These are phyloP conservation scores for Sylvia borin DNA, from an alignment of 2,797 vertebrate species.

Conservation along the genomic window DNA sequence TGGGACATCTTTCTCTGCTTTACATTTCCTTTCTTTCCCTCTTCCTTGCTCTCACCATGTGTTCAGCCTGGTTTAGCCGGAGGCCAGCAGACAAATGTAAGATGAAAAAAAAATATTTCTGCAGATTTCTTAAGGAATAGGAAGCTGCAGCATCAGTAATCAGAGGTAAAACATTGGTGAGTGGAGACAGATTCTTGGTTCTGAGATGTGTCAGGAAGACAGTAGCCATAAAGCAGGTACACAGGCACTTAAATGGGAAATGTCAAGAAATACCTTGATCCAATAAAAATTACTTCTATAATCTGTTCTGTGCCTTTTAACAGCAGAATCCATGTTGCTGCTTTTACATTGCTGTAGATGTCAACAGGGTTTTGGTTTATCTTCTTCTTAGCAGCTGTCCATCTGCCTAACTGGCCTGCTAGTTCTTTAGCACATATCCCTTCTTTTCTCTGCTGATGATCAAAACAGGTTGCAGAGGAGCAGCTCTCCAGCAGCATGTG, in stretches of 20 bases:
- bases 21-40: conserved; percentile 39
- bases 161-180: background rate
- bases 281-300: background rate
- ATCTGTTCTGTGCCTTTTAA: background rate
- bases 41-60: background rate
- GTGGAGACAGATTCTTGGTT: background rate
- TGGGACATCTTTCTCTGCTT: conserved; percentile 48
- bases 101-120: background rate
- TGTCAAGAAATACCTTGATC: background rate
- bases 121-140: conserved; percentile 10
- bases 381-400: background rate
- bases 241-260: background rate
- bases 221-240: background rate
- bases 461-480: background rate
- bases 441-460: background rate
- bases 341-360: background rate
- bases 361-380: background rate
- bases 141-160: background rate
- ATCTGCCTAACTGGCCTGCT: background rate
- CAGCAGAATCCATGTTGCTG: background rate
- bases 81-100: conserved; percentile 18
- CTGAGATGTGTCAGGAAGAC: background rate
- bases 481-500: background rate
- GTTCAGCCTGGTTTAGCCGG: background rate
- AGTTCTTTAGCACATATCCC: background rate